phyloP scores from a whole-genome alignment of 2,888 invertebrate genomes.

The Antheraea yamamai region DNA sequence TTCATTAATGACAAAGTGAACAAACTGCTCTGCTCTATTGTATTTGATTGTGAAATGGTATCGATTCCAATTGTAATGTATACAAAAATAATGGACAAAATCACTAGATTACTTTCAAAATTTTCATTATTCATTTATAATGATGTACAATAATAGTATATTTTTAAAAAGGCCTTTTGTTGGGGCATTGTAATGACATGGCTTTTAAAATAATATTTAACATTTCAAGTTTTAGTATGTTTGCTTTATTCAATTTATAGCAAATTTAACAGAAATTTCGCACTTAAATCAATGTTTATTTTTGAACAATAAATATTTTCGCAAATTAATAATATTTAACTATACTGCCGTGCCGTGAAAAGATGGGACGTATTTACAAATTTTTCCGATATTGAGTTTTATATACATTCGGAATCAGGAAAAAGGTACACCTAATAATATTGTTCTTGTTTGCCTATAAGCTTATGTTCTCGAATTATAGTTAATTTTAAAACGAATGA shows the following conservation, averaged over 20 bases:
- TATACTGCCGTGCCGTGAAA: too few species aligned
- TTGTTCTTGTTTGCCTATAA: too few species aligned
- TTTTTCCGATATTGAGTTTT: too few species aligned
- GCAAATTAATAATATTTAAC: too few species aligned
- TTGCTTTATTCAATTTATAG: not conserved
- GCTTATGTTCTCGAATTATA: too few species aligned
- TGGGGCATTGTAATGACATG: not conserved
- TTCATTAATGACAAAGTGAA: constrained; percentile 1
- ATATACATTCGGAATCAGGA: too few species aligned
- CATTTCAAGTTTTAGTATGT: not conserved
- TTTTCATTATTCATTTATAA: not conserved
- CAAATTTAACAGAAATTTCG: not conserved
- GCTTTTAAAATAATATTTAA: not conserved
- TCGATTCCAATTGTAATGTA: not conserved
- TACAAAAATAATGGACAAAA: not conserved
- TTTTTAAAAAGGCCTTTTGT: not conserved
- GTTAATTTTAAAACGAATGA: too few species aligned
- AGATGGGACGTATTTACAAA: too few species aligned
- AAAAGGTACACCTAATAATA: too few species aligned
- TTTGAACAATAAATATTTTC: too few species aligned
- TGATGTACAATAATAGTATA: not conserved
- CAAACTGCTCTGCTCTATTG: not conserved
- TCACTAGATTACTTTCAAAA: not conserved
- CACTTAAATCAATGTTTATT: not conserved
- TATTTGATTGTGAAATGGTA: constrained; percentile 1